Percentiles rank a stretch among this genome's conserved stretches.
These are phyloP conservation scores for Lasioglossum leucozonium DNA, from an alignment of 2,888 invertebrate species.

Conservation along the genomic window DNA sequence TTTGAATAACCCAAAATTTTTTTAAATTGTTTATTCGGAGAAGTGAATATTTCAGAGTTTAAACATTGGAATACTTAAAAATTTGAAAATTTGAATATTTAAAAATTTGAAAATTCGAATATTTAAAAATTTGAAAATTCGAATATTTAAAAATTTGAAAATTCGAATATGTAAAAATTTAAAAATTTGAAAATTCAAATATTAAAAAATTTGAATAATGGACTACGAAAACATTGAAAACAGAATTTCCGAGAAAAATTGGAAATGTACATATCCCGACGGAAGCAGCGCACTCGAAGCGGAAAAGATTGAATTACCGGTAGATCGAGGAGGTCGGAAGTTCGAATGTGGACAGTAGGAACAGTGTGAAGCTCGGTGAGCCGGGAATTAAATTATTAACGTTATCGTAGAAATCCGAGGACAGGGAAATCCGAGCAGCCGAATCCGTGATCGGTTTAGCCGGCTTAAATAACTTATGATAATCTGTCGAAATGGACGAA, in stretches of 20 bases:
- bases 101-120: not conserved
- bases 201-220: not conserved
- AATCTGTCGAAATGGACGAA: not conserved
- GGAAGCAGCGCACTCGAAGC: too few relatives aligned
- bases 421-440: not conserved
- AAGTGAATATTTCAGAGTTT: too few relatives aligned
- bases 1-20: too few relatives aligned
- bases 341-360: not conserved
- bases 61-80: not conserved
- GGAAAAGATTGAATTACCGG: not conserved
- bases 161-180: too few relatives aligned
- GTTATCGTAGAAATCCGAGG: not conserved
- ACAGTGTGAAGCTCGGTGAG: not conserved
- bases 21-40: too few relatives aligned
- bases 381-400: not conserved
- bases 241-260: too few relatives aligned
- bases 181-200: not conserved
- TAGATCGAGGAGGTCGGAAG: too few relatives aligned
- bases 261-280: too few relatives aligned
- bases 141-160: not conserved
- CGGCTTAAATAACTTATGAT: conserved; percentile 6
- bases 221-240: too few relatives aligned
- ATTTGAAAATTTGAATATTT: too few relatives aligned
- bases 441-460: not conserved
- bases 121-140: not conserved